Evolutionary conservation across 2,797 vertebrate genomes (phyloP), one percentile per base, ranked within the genome.

Genomic region (Darevskia nairensis): DNA sequence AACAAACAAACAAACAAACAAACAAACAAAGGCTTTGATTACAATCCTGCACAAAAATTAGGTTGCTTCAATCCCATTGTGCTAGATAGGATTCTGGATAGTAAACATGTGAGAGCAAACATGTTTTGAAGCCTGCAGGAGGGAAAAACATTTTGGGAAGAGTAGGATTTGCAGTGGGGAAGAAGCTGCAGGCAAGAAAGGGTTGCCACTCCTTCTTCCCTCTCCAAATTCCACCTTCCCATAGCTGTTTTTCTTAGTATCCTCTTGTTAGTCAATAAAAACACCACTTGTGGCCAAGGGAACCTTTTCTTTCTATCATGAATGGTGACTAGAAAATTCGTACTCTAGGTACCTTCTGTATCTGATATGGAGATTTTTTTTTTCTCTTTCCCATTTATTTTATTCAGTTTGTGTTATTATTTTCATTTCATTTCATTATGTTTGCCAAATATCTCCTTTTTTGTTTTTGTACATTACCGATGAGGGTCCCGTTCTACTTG

Each of bases 1-100:
- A 55, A 72, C 86, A 50, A 50, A 50, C 11, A 11, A 50, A 50
- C 11, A 50, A 11, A 50, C 91, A 84, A 85, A 86, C 39, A 41
- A 41, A 41, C 4, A 41, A 41, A 41, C 3, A 15, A 39, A 86
- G 80, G 87, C 59, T 89, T 92, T 6, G 1, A 6, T 27, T 68
- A 32, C 44, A 69, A 69, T 1, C 23, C 29, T 0, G 2, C 88
- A 90, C 0, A 0, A 21, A 50, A 11, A 61, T 6, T 71, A 46
- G 17, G 19, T 23, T 74, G 11, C 10, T 27, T 2, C 19, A 55
- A 80, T 80, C 29, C 17, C 19, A 11, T 13, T 59, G 9, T 78
- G 32, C 35, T 44, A 27, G 17, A 66, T 27, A 87, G 27, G 19
- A 27, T 46, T 50, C 8, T 59, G 46, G 35, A 71, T 35, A 13